These are phyloP conservation scores for Ptychoptera albimana DNA, from an alignment of 2,888 invertebrate species.

Conservation along the genomic window DNA sequence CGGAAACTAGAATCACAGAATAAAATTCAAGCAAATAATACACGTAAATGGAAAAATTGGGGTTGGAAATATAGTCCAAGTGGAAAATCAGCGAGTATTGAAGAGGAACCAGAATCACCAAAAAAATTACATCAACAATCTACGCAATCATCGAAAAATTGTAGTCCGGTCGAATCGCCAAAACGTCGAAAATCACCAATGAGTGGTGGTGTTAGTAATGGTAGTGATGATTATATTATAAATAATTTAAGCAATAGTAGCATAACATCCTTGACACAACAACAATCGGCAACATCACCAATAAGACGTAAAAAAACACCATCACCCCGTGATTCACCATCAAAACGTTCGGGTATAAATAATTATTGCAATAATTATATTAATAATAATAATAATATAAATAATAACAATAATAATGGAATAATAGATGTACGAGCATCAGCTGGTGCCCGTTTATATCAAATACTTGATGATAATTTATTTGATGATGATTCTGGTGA, in stretches of 20 bases:
- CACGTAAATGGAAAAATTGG: constrained; percentile 17
- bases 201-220: not conserved
- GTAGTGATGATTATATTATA: too few relatives aligned
- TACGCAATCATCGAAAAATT: constrained; percentile 15
- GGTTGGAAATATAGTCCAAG: constrained; percentile 18
- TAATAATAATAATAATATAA: not conserved
- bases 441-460: constrained; percentile 17
- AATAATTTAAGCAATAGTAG: too few relatives aligned
- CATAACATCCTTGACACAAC: not conserved
- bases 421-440: constrained; percentile 13
- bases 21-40: constrained; percentile 12
- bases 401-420: constrained; percentile 8
- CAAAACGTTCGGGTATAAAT: constrained; percentile 4
- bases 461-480: constrained; percentile 10
- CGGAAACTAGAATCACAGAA: constrained; percentile 6
- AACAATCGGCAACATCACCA: constrained; percentile 10
- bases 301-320: constrained; percentile 15
- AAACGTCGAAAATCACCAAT: constrained; percentile 12
- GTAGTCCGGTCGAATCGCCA: constrained; percentile 17
- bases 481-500: constrained; percentile 12
- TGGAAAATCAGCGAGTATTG: constrained; percentile 16
- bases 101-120: constrained; percentile 18
- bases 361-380: not conserved
- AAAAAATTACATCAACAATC: constrained; percentile 10
- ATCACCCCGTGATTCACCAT: constrained; percentile 6